A percentile compares a stretch with the other conserved stretches of the same genome.
phyloP scores from a whole-genome alignment of 2,797 vertebrate species.

The Tolypeutes matacus region DNA sequence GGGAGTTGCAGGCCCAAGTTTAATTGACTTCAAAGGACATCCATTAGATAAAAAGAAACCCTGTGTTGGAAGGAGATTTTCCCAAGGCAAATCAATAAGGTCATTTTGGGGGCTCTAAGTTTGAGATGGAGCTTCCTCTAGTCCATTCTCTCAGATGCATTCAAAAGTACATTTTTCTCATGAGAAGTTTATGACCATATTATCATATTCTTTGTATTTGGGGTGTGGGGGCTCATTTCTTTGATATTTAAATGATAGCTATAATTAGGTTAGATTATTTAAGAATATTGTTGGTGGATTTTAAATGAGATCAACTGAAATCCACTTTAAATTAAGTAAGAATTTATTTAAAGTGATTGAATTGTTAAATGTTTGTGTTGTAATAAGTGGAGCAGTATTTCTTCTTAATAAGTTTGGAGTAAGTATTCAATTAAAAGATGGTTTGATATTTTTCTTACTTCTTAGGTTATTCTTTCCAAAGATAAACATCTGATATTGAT shows the following conservation, averaged over 20 bases:
- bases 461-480: not conserved
- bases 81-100: constrained; percentile 68
- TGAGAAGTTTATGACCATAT: not conserved
- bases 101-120: not conserved
- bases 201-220: not conserved
- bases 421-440: constrained; percentile 5
- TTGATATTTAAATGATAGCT: constrained; percentile 2
- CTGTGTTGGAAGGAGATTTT: not conserved
- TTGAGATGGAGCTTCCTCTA: constrained; percentile 39
- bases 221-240: too few species aligned
- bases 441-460: not conserved
- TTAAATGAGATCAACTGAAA: constrained; percentile 54
- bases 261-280: not conserved
- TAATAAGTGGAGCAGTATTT: not conserved
- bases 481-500: not conserved
- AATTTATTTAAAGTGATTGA: not conserved
- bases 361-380: not conserved
- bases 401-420: not conserved
- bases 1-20: not conserved
- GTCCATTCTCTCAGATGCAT: not conserved
- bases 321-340: not conserved
- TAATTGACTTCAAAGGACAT: constrained; percentile 74
- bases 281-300: not conserved
- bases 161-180: not conserved
- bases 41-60: constrained; percentile 50